Conservation (phyloP, 2,888 invertebrate species). For the Carabus problematicus region DNA sequence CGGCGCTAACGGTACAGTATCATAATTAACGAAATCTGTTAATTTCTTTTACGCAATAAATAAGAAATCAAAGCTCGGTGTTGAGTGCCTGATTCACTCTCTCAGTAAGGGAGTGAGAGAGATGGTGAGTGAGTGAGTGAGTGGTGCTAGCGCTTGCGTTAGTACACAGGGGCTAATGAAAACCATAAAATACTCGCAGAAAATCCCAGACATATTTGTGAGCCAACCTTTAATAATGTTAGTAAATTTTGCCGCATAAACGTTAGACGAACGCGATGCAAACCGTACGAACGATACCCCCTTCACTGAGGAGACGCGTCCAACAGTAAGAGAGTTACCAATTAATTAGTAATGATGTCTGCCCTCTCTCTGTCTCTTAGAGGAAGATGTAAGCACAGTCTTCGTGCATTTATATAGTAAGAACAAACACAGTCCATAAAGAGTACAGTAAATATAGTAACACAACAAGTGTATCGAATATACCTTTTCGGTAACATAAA, state of each 20-base stretch:
- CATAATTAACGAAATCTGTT: constrained; percentile 49
- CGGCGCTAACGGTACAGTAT: constrained; percentile 41
- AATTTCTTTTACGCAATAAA: constrained; percentile 47
- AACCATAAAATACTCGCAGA: constrained; percentile 55
- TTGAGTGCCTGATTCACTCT: neutral
- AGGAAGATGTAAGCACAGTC: constrained; percentile 55
- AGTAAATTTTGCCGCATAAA: constrained; percentile 58
- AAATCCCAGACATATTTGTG: constrained; percentile 59
- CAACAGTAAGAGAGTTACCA: constrained; percentile 54
- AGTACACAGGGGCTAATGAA: constrained; percentile 52
- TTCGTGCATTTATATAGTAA: neutral
- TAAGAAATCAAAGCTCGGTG: constrained; percentile 43
- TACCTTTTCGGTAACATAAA: too few relatives aligned
- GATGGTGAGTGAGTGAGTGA: too few relatives aligned
- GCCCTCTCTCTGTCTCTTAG: too few relatives aligned
- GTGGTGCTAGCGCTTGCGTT: constrained; percentile 39
- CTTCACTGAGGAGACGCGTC: neutral
- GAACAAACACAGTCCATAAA: too few relatives aligned
- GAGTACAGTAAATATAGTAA: too few relatives aligned
- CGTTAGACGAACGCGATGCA: constrained; percentile 56
- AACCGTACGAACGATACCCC: neutral
- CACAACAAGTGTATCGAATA: too few relatives aligned
- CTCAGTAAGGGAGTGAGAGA: neutral
- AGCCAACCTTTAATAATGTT: constrained; percentile 58
- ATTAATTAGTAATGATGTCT: constrained; percentile 60